Percentiles rank a stretch among this genome's conserved stretches.
phyloP scores from a whole-genome alignment of 2,888 invertebrate genomes.

The Trachelus troglodyta region DNA sequence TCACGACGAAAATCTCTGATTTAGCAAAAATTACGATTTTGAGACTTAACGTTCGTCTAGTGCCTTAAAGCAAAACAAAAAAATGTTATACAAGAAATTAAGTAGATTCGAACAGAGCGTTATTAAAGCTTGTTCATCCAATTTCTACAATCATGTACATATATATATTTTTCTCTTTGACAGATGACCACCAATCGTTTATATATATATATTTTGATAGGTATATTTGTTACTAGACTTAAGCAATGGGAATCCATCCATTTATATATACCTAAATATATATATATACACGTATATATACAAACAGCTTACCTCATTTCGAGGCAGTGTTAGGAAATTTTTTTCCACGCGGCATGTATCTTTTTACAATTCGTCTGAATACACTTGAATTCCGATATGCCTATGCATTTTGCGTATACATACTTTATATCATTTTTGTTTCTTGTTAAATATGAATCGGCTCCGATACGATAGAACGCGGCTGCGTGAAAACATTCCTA shows the following conservation, averaged over 20 bases:
- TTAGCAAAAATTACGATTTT: not conserved
- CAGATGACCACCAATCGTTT: constrained; percentile 10
- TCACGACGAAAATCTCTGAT: not conserved
- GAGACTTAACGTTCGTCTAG: not conserved
- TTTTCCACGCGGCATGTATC: constrained; percentile 3
- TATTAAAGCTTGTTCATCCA: not conserved
- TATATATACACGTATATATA: not conserved
- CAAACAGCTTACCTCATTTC: not conserved
- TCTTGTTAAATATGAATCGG: not conserved
- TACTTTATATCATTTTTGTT: not conserved
- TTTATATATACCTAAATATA: constrained; percentile 8
- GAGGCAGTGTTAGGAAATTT: not conserved
- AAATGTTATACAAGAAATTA: not conserved
- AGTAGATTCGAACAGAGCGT: not conserved
- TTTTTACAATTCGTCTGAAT: not conserved
- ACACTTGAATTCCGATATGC: not conserved
- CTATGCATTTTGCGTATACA: not conserved
- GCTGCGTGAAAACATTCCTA: not conserved
- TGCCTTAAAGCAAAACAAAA: not conserved
- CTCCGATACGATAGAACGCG: not conserved
- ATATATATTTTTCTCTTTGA: constrained; percentile 3
- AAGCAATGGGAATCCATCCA: constrained; percentile 45
- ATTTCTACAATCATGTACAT: constrained; percentile 13
- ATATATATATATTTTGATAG: constrained; percentile 48
- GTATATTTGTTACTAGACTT: constrained; percentile 43